These are phyloP conservation scores for Vireo griseus DNA, from an alignment of 2,797 vertebrate species.

Conservation along the genomic window DNA sequence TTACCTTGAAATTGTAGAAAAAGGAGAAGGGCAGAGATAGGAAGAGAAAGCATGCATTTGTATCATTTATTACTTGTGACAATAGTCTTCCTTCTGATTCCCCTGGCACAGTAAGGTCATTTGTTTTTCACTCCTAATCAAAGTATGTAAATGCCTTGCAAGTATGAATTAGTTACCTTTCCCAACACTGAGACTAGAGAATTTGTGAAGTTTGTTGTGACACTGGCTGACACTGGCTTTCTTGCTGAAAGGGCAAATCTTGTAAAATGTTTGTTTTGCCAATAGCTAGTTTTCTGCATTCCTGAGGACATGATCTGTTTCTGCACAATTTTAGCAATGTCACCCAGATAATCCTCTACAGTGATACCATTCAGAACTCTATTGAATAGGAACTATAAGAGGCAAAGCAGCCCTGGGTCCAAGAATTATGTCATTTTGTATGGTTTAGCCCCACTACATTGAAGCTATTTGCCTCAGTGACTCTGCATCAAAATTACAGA, in stretches of 20 bases:
- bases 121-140: not conserved
- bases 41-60: not conserved
- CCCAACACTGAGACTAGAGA: not conserved
- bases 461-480: not conserved
- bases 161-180: not conserved
- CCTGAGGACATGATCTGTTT: not conserved
- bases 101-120: not conserved
- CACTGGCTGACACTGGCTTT: not conserved
- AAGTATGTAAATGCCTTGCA: not conserved
- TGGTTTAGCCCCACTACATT: not conserved
- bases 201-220: not conserved
- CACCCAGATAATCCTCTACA: not conserved
- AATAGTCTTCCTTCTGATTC: not conserved
- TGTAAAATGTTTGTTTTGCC: not conserved
- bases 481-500: conserved; percentile 29
- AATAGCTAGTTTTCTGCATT: not conserved
- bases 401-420: not conserved
- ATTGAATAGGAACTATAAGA: not conserved
- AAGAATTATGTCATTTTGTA: not conserved
- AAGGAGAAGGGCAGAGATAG: not conserved
- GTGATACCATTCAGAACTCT: not conserved
- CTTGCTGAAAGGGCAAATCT: not conserved
- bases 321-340: not conserved
- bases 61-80: not conserved
- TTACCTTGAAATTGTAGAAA: not conserved